Evolutionary conservation across 2,113 vertebrate species (phyloP).

Genomic region (Onychostoma macrolepis): DNA sequence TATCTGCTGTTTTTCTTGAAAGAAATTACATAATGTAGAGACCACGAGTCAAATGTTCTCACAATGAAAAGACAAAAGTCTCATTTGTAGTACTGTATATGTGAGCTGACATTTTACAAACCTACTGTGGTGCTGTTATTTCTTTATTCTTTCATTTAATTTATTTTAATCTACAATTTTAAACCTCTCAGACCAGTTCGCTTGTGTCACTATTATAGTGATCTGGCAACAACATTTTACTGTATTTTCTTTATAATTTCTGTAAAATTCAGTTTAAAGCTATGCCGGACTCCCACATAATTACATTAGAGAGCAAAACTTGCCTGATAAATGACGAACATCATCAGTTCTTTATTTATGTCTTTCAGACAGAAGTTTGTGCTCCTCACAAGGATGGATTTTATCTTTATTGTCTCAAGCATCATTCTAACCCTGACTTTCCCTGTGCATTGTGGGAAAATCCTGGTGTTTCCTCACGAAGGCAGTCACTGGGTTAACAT

Average conservation of each 20-base stretch:
- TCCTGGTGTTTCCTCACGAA: slow-evolving; percentile 70
- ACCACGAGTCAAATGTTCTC: no score
- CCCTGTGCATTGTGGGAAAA: slow-evolving; percentile 57
- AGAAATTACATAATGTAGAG: no score
- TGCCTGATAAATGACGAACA: not conserved
- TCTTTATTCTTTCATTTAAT: no score
- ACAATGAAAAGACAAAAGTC: no score
- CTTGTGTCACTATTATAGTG: not conserved
- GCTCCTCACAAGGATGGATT: not conserved
- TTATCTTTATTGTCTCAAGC: not conserved
- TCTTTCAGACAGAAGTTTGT: not conserved
- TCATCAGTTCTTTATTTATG: not conserved
- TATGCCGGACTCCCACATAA: not conserved
- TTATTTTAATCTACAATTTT: no score
- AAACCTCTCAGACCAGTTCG: no score
- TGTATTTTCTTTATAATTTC: not conserved
- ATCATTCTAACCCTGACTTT: slow-evolving; percentile 1
- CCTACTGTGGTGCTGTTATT: no score
- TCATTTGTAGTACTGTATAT: no score
- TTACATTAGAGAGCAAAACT: not conserved
- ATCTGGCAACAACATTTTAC: no score
- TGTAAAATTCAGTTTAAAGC: not conserved
- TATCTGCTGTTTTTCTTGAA: no score
- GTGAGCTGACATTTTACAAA: no score
- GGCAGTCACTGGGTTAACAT: slow-evolving; percentile 79